Evolutionary conservation across 2,888 invertebrate species (phyloP).

Genomic region (Nomada flava): DNA sequence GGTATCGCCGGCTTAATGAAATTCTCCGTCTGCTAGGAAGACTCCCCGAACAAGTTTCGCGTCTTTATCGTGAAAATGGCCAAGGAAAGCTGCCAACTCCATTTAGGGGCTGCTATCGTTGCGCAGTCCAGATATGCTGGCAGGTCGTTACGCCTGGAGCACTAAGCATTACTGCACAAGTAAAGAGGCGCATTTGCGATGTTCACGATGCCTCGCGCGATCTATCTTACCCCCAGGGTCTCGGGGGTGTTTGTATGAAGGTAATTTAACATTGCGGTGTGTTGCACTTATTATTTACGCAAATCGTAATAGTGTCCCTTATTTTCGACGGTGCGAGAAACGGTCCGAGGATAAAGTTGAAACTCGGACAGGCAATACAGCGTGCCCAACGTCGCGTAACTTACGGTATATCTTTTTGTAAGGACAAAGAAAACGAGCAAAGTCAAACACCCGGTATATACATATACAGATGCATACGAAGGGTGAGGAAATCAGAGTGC

Average conservation of each 20-base stretch:
- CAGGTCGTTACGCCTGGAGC: slow-evolving; percentile 61
- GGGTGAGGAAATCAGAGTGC: too few species aligned
- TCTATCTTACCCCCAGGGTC: slow-evolving; percentile 53
- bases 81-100: slow-evolving; percentile 64
- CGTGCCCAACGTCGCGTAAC: too few species aligned
- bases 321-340: neutral
- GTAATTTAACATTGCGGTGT: slow-evolving; percentile 45
- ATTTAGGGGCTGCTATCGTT: slow-evolving; percentile 66
- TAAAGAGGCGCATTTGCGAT: slow-evolving; percentile 40
- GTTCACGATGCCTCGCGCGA: slow-evolving; percentile 27
- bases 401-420: too few species aligned
- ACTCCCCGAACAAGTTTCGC: slow-evolving; percentile 48
- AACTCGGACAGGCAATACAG: too few species aligned
- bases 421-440: too few species aligned
- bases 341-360: neutral
- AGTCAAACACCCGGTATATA: too few species aligned
- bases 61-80: slow-evolving; percentile 69
- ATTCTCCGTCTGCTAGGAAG: slow-evolving; percentile 66
- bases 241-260: slow-evolving; percentile 49
- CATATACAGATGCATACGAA: too few species aligned
- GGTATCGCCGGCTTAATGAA: slow-evolving; percentile 69
- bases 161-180: slow-evolving; percentile 42
- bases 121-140: slow-evolving; percentile 61
- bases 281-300: too few species aligned
- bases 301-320: too few species aligned